These are phyloP conservation scores for Hyperopisus bebe DNA, from an alignment of 2,113 vertebrate species.

Conservation along the genomic window DNA sequence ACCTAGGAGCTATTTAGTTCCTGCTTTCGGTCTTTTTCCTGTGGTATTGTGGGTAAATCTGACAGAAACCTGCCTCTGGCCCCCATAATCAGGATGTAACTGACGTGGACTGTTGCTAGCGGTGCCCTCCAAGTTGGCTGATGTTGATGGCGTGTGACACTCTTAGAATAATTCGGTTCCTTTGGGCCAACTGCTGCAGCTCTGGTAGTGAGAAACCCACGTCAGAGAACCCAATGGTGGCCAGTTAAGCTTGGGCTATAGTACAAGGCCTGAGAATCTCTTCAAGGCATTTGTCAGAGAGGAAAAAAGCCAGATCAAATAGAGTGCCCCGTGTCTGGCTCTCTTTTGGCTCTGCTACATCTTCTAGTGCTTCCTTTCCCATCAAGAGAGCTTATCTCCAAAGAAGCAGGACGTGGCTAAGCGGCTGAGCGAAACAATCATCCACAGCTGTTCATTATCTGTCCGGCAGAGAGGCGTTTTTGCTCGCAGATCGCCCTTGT, in stretches of 20 bases:
- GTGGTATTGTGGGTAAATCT: conserved; percentile 2
- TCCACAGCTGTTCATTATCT: conserved; percentile 18
- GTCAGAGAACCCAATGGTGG: background rate
- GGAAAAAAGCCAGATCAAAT: conserved; percentile 50
- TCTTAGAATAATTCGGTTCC: background rate
- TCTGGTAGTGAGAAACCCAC: background rate
- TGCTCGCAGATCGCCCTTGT: conserved; percentile 18
- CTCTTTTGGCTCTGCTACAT: conserved; percentile 45
- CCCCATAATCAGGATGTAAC: background rate
- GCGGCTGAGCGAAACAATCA: background rate
- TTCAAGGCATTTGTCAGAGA: conserved; percentile 53
- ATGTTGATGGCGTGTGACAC: background rate
- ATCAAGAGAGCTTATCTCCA: conserved; percentile 61
- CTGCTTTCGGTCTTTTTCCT: background rate
- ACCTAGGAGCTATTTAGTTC: background rate
- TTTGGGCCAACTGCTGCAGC: background rate
- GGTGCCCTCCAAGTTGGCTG: background rate
- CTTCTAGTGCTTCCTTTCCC: conserved; percentile 43
- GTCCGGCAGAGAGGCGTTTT: conserved; percentile 9
- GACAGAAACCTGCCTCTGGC: background rate
- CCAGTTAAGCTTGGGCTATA: conserved; percentile 17
- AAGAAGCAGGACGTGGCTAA: conserved; percentile 56
- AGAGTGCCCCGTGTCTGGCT: conserved; percentile 50
- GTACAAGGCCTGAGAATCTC: conserved; percentile 38
- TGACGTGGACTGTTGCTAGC: background rate